Evolutionary conservation across 2,797 vertebrate genomes (phyloP).

Genomic region (Siniperca undulata): DNA sequence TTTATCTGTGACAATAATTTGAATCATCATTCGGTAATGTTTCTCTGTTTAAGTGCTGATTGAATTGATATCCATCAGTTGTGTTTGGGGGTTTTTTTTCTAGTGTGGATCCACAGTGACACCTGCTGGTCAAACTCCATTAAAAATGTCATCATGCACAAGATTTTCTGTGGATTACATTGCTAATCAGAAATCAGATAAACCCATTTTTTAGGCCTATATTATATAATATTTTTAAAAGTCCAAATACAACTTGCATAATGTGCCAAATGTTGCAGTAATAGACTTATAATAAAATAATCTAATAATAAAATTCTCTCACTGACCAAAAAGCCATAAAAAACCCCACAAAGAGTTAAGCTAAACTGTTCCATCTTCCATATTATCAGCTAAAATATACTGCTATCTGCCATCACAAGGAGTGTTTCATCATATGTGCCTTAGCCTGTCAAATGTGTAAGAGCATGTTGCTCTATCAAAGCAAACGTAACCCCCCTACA

Average conservation of each 20-base stretch:
- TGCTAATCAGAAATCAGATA: not conserved
- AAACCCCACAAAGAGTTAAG: not conserved
- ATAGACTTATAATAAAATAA: too few relatives aligned
- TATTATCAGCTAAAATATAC: not conserved
- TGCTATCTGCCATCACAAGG: constrained; percentile 18
- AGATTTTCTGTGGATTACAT: not conserved
- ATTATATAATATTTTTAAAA: not conserved
- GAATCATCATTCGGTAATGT: not conserved
- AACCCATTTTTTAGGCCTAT: rapidly evolving
- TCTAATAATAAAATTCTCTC: not conserved
- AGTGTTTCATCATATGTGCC: constrained; percentile 42
- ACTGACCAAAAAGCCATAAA: not conserved
- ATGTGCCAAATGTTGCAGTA: not conserved
- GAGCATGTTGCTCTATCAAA: not conserved
- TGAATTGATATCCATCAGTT: not conserved
- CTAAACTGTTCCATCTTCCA: not conserved
- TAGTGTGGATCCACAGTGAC: constrained; percentile 12
- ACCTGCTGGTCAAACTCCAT: constrained; percentile 24
- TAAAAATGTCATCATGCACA: not conserved
- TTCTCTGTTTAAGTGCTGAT: not conserved
- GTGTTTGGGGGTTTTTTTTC: not conserved
- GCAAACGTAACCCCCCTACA: not conserved
- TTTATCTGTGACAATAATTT: not conserved
- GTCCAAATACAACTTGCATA: not conserved
- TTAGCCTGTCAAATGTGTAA: constrained; percentile 15